Evolutionary conservation across 2,113 vertebrate genomes (phyloP).

Genomic region (Crotalus tigris): DNA sequence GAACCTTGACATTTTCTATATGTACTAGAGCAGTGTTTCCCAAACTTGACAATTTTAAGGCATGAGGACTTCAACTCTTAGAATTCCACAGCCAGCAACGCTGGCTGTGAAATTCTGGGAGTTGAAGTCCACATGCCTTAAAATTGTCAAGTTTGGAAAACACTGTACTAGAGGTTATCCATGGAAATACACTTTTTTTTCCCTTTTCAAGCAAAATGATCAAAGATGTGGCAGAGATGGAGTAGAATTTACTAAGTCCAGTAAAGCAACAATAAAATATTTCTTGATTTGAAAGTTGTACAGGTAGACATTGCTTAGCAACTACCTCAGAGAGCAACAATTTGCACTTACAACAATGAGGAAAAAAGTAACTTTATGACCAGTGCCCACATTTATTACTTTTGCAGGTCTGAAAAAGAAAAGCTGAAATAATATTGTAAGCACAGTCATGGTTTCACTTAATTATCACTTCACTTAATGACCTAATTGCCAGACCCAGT

Average conservation of each 20-base stretch:
- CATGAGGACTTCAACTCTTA: too few relatives aligned
- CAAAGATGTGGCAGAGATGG: background rate
- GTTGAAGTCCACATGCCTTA: too few relatives aligned
- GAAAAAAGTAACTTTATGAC: background rate
- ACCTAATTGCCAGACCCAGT: background rate
- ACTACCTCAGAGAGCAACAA: background rate
- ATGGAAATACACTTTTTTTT: background rate
- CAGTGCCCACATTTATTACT: background rate
- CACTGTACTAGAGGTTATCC: too few relatives aligned
- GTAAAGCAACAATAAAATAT: background rate
- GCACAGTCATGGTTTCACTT: background rate
- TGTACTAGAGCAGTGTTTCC: too few relatives aligned
- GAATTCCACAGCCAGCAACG: too few relatives aligned
- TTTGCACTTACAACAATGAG: background rate
- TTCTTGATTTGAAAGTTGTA: background rate
- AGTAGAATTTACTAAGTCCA: background rate
- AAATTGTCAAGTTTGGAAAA: too few relatives aligned
- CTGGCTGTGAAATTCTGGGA: too few relatives aligned
- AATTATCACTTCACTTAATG: background rate
- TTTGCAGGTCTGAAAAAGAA: background rate
- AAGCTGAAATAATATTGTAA: background rate
- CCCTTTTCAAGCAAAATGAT: background rate
- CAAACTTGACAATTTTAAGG: too few relatives aligned
- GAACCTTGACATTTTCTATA: too few relatives aligned
- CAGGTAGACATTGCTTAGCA: background rate